phyloP scores from a whole-genome alignment of 2,888 invertebrate genomes.

The Timandra comae region DNA sequence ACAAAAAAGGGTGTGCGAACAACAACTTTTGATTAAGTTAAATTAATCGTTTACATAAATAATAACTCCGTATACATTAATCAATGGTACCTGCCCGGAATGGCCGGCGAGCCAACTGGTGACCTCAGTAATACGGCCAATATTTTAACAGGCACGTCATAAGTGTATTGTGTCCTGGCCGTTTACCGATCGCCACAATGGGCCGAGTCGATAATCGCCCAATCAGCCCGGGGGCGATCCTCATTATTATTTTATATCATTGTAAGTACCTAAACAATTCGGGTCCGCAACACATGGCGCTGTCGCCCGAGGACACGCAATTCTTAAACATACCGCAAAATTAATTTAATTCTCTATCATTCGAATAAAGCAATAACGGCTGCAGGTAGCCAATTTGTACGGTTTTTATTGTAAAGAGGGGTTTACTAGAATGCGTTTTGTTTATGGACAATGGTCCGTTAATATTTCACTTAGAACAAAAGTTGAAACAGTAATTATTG shows the following conservation, averaged over 20 bases:
- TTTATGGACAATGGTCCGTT: constrained; percentile 20
- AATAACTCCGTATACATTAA: constrained; percentile 1
- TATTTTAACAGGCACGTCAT: constrained; percentile 30
- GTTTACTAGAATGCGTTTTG: constrained; percentile 14
- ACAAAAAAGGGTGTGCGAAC: no score
- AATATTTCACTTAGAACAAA: constrained; percentile 8
- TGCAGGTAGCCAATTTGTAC: constrained; percentile 21
- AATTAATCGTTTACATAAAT: not conserved
- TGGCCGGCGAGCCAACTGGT: constrained; percentile 11
- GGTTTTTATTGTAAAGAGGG: constrained; percentile 19
- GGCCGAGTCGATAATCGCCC: constrained; percentile 34
- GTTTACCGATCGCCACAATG: constrained; percentile 35
- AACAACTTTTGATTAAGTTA: not conserved
- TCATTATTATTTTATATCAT: constrained; percentile 43
- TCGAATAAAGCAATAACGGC: constrained; percentile 30
- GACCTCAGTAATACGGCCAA: constrained; percentile 27
- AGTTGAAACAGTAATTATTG: no score
- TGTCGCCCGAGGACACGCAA: constrained; percentile 47
- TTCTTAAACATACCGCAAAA: constrained; percentile 56
- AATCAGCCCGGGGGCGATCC: constrained; percentile 36
- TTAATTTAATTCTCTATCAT: constrained; percentile 59
- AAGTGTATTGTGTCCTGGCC: constrained; percentile 33
- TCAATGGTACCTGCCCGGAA: constrained; percentile 6
- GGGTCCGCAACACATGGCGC: constrained; percentile 51
- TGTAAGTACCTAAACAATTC: constrained; percentile 26